Evolutionary conservation across 1,140 invertebrate genomes (phyloP).

Genomic region (Drosophila aff.): DNA sequence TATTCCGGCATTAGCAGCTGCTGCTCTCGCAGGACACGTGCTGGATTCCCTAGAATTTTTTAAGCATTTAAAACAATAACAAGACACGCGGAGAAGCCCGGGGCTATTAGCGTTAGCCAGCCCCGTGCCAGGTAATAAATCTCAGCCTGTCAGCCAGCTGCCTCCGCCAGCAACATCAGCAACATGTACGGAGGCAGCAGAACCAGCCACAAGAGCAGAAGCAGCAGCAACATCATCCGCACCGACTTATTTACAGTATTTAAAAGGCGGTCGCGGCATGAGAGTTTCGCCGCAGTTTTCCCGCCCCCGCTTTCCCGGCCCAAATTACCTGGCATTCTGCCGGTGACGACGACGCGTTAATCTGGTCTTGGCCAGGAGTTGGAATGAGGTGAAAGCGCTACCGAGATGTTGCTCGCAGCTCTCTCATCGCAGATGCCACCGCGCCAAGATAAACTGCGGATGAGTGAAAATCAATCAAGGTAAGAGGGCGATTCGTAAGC

Average conservation of each 20-base stretch:
- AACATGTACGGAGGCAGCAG: constrained; percentile 15
- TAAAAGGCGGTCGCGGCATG: constrained; percentile 34
- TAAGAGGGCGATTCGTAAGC: constrained; percentile 19
- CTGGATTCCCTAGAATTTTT: constrained; percentile 57
- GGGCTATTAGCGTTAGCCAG: constrained; percentile 65
- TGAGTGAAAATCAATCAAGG: constrained; percentile 43
- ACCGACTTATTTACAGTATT: constrained; percentile 52
- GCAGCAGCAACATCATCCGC: constrained; percentile 22
- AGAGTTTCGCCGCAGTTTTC: constrained; percentile 10
- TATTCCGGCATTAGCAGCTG: constrained; percentile 65
- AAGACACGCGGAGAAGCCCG: constrained; percentile 43
- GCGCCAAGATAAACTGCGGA: constrained; percentile 46
- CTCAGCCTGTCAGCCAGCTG: constrained; percentile 67
- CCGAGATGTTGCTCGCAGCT: constrained; percentile 14
- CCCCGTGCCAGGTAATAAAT: constrained; percentile 67
- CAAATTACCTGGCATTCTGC: constrained; percentile 57
- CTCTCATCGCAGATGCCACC: constrained; percentile 20
- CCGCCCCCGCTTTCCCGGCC: constrained; percentile 4
- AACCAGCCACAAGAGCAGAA: constrained; percentile 10
- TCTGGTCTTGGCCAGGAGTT: constrained; percentile 32
- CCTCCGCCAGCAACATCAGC: constrained; percentile 26
- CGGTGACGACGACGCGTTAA: constrained; percentile 39
- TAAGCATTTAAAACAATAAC: constrained; percentile 67
- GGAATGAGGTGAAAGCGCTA: constrained; percentile 10
- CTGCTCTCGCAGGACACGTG: constrained; percentile 41